Percentiles rank a stretch among this genome's conserved stretches.
Conservation (phyloP, 2,113 vertebrate genomes). For the Mesitornis unicolor region DNA sequence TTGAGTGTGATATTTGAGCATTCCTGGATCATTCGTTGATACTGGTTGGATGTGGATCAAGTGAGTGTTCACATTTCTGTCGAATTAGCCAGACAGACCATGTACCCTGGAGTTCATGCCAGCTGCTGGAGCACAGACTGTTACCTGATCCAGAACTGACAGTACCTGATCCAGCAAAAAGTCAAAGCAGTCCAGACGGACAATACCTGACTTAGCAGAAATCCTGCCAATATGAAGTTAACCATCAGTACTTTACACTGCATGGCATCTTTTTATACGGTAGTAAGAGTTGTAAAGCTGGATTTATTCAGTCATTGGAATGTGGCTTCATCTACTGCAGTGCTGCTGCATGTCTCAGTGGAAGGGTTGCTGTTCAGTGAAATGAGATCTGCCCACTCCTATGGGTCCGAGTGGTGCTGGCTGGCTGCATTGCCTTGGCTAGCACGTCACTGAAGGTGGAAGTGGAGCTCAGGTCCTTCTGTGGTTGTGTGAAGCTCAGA, state of each 20-base stretch:
- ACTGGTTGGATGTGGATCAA: not conserved
- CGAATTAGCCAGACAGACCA: not conserved
- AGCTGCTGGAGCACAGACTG: not conserved
- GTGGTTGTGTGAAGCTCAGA: fast-evolving
- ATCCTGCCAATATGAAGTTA: not conserved
- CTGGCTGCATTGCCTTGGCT: not conserved
- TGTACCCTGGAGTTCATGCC: fast-evolving
- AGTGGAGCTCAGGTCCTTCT: not conserved
- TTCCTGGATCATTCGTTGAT: not conserved
- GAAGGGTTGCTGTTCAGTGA: fast-evolving
- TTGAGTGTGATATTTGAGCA: not conserved
- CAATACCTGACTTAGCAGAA: not conserved
- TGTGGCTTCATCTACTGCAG: not conserved
- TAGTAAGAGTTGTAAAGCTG: not conserved
- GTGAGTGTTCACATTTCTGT: not conserved
- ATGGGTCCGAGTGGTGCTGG: not conserved
- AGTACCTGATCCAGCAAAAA: not conserved
- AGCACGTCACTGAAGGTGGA: not conserved
- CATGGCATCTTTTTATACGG: not conserved
- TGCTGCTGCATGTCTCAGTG: not conserved
- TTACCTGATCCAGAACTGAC: not conserved
- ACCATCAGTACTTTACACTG: not conserved
- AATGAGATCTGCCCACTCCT: not conserved
- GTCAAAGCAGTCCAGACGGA: not conserved
- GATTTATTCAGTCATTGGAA: not conserved